A percentile compares a stretch with the other conserved stretches of the same genome.
Evolutionary conservation across 2,113 vertebrate species (phyloP).

Genomic region (Xiphophorus maculatus): DNA sequence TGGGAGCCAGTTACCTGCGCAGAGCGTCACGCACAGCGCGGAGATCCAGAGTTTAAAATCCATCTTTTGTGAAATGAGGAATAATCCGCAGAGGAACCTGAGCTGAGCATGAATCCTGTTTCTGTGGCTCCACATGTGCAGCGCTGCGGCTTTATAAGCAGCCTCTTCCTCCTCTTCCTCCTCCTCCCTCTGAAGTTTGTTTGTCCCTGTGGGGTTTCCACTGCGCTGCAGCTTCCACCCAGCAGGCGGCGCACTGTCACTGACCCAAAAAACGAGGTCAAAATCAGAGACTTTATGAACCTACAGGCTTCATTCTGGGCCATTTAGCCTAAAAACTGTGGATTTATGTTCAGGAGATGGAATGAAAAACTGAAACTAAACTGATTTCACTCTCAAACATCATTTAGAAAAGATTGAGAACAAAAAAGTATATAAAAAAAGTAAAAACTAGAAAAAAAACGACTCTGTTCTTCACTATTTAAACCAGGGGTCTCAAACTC

Average conservation of each 20-base stretch:
- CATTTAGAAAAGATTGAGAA: too few species aligned
- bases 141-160: slow-evolving; percentile 68
- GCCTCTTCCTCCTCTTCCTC: slow-evolving; percentile 38
- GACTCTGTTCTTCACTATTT: too few species aligned
- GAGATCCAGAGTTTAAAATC: slow-evolving; percentile 83
- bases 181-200: slow-evolving; percentile 13
- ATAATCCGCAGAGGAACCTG: slow-evolving; percentile 51
- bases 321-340: neutral
- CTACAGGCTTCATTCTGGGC: neutral
- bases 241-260: slow-evolving; percentile 58
- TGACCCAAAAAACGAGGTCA: too few species aligned
- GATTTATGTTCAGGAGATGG: neutral
- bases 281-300: neutral
- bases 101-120: slow-evolving; percentile 11
- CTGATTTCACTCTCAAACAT: neutral
- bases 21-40: slow-evolving; percentile 80
- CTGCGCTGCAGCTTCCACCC: slow-evolving; percentile 16
- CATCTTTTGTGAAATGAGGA: slow-evolving; percentile 70
- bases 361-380: neutral
- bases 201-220: neutral
- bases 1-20: slow-evolving; percentile 65
- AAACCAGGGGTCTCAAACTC: too few species aligned
- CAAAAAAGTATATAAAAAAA: too few species aligned
- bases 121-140: slow-evolving; percentile 63
- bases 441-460: too few species aligned